A percentile compares a stretch with the other conserved stretches of the same genome.
These are phyloP conservation scores for Archips crataeganus DNA, from an alignment of 2,888 invertebrate genomes.

Conservation along the genomic window DNA sequence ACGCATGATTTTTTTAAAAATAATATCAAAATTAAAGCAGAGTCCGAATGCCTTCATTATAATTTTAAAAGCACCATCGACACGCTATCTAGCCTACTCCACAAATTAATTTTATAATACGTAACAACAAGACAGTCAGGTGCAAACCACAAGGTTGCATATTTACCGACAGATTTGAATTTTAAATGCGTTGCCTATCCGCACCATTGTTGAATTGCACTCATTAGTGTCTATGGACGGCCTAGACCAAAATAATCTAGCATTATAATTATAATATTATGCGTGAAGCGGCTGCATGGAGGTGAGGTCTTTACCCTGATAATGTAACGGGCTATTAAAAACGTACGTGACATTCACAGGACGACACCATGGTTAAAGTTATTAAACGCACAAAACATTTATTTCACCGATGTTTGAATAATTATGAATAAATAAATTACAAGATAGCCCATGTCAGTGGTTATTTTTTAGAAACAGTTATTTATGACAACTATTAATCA, in stretches of 20 bases:
- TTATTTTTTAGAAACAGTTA: too few relatives aligned
- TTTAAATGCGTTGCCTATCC: slow-evolving; percentile 32
- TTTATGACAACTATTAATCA: neutral
- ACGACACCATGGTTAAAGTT: neutral
- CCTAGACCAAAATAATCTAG: slow-evolving; percentile 6
- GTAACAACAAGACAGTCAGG: slow-evolving; percentile 10
- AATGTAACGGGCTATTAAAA: neutral
- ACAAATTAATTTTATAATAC: slow-evolving; percentile 4
- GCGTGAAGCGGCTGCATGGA: neutral
- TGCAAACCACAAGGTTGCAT: slow-evolving; percentile 21
- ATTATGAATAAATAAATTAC: too few relatives aligned
- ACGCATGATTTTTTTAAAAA: too few relatives aligned
- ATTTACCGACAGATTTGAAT: slow-evolving; percentile 23
- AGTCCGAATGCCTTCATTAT: too few relatives aligned
- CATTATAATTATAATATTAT: neutral
- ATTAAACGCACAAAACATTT: too few relatives aligned
- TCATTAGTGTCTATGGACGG: slow-evolving; percentile 30
- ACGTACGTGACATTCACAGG: neutral
- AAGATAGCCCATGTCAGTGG: too few relatives aligned
- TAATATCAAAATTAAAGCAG: too few relatives aligned
- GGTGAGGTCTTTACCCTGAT: neutral
- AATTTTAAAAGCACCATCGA: too few relatives aligned
- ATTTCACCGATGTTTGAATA: too few relatives aligned
- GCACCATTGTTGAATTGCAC: slow-evolving; percentile 29
- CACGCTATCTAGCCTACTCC: neutral